Percentiles rank a stretch among this genome's conserved stretches.
These are phyloP conservation scores for Hydropsyche betteni DNA, from an alignment of 2,888 invertebrate species.

Conservation along the genomic window DNA sequence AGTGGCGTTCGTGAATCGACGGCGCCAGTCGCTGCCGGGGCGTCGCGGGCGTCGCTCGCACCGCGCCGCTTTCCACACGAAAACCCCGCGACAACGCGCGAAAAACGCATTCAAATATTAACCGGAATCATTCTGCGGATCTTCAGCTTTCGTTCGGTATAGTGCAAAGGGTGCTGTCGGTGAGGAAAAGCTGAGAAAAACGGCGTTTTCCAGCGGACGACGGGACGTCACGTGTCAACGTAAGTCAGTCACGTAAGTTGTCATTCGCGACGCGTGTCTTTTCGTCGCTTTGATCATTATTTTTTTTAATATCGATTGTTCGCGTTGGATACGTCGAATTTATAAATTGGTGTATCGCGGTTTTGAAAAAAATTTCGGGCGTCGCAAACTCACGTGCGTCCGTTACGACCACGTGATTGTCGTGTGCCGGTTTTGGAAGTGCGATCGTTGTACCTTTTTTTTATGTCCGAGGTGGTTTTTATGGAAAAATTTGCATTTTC, in stretches of 20 bases:
- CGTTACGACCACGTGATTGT: slow-evolving; percentile 4
- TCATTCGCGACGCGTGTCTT: neutral
- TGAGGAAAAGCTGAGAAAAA: neutral
- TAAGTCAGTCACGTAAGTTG: too few species aligned
- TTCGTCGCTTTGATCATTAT: neutral
- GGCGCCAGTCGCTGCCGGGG: slow-evolving; percentile 23
- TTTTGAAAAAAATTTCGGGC: neutral
- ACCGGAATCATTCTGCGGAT: too few species aligned
- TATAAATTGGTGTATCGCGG: neutral
- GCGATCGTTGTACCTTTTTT: neutral
- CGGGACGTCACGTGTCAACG: neutral
- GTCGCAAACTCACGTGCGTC: neutral
- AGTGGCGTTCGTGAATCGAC: neutral
- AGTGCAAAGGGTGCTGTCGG: neutral
- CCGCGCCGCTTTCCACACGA: neutral
- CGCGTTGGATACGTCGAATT: neutral
- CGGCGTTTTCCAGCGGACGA: neutral
- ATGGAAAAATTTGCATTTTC: slow-evolving; percentile 14
- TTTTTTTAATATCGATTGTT: neutral
- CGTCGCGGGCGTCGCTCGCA: slow-evolving; percentile 12
- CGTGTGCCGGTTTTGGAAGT: neutral
- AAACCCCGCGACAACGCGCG: neutral
- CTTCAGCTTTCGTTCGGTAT: neutral
- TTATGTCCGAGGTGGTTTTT: neutral
- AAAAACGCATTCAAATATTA: too few species aligned